phyloP scores from a whole-genome alignment of 2,888 invertebrate species.

The Brachyptera risi region DNA sequence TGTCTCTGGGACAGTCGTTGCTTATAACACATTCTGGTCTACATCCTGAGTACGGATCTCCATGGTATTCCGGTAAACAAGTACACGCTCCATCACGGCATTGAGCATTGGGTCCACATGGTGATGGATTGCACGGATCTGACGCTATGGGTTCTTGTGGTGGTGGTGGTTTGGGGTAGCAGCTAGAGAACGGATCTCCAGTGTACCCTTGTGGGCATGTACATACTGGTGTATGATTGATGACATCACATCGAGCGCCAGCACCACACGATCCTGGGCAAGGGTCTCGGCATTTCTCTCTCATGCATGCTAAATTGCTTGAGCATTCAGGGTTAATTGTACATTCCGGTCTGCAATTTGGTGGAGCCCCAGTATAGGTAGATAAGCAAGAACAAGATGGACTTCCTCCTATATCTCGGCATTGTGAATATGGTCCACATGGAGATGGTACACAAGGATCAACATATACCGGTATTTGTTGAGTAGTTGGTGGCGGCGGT shows the following conservation, averaged over 20 bases:
- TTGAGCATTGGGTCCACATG: slow-evolving; percentile 41
- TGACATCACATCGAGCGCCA: slow-evolving; percentile 59
- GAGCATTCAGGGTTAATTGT: slow-evolving; percentile 64
- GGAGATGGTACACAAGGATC: slow-evolving; percentile 45
- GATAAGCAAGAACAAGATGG: slow-evolving; percentile 60
- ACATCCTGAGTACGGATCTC: slow-evolving; percentile 66
- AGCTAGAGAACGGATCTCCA: slow-evolving; percentile 40
- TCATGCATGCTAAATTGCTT: slow-evolving; percentile 67
- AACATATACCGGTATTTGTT: slow-evolving; percentile 41
- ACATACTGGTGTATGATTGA: slow-evolving; percentile 58
- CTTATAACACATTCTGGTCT: slow-evolving; percentile 67
- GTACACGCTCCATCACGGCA: slow-evolving; percentile 58
- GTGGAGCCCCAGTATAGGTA: slow-evolving; percentile 60
- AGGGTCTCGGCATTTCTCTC: slow-evolving; percentile 68
- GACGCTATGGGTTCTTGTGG: slow-evolving; percentile 27
- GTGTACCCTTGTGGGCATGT: slow-evolving; percentile 37
- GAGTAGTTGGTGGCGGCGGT: slow-evolving; percentile 41
- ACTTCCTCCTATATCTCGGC: slow-evolving; percentile 51
- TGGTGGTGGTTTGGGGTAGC: slow-evolving; percentile 34
- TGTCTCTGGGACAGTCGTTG: slow-evolving; percentile 60
- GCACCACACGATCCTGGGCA: slow-evolving; percentile 72
- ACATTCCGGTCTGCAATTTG: slow-evolving; percentile 65
- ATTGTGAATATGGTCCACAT: slow-evolving; percentile 61
- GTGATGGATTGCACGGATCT: slow-evolving; percentile 38
- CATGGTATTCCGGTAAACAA: slow-evolving; percentile 66